Conservation (phyloP, 1,140 invertebrate genomes). For the Caenorhabditis tropicalis region DNA sequence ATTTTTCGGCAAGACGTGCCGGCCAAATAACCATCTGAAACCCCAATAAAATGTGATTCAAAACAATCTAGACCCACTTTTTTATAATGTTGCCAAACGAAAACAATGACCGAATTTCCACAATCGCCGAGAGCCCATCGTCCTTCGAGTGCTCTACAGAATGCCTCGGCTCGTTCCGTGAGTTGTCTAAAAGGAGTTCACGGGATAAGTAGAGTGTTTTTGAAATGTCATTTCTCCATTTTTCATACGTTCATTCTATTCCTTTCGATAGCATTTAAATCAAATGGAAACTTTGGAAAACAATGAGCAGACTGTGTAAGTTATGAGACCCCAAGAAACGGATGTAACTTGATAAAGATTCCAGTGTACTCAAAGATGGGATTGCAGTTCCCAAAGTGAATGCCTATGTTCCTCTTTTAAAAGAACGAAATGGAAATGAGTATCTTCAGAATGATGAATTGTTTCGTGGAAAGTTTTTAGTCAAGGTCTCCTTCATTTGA, state of each 20-base stretch:
- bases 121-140: conserved; percentile 72
- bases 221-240: neutral
- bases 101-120: conserved; percentile 71
- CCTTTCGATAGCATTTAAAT: conserved; percentile 28
- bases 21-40: conserved; percentile 72
- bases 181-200: conserved; percentile 64
- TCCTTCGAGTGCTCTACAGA: conserved; percentile 68
- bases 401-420: neutral
- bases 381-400: conserved; percentile 6
- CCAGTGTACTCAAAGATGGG: neutral
- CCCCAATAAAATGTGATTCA: neutral
- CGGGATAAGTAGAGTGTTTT: neutral
- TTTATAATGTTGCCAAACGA: conserved; percentile 72
- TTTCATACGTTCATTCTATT: too few species aligned
- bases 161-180: conserved; percentile 69
- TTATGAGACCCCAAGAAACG: neutral
- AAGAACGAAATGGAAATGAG: conserved; percentile 4
- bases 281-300: conserved; percentile 25
- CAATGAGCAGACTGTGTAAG: neutral
- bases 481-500: neutral
- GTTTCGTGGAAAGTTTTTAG: conserved; percentile 13
- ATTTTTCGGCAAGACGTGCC: conserved; percentile 65
- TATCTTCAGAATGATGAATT: neutral
- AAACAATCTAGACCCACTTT: conserved; percentile 57
- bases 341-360: neutral